These are phyloP conservation scores for Geotrupes spiniger DNA, from an alignment of 2,888 invertebrate species.

Conservation along the genomic window DNA sequence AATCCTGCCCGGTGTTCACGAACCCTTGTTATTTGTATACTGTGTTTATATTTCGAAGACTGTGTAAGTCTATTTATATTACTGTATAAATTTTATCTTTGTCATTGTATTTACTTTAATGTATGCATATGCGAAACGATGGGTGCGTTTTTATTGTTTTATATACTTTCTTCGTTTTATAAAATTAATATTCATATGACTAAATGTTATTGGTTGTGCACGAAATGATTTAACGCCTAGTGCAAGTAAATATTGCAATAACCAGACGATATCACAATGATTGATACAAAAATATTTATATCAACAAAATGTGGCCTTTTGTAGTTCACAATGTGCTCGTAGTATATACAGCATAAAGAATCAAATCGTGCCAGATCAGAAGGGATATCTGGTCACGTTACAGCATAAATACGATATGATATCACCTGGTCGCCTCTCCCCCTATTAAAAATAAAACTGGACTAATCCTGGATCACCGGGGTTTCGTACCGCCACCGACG, in stretches of 20 bases:
- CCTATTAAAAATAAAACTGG: constrained; percentile 28
- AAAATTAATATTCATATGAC: too few relatives aligned
- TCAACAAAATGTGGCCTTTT: too few relatives aligned
- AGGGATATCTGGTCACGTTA: constrained; percentile 1
- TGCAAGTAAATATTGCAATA: too few relatives aligned
- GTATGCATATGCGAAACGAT: background rate
- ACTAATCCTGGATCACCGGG: constrained; percentile 35
- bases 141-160: constrained; percentile 9
- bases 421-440: constrained; percentile 33
- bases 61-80: constrained; percentile 13
- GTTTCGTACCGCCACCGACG: constrained; percentile 35
- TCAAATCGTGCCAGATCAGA: too few relatives aligned
- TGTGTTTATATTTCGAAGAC: constrained; percentile 18
- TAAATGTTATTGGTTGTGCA: too few relatives aligned
- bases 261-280: too few relatives aligned
- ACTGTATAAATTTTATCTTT: constrained; percentile 18
- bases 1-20: constrained; percentile 20
- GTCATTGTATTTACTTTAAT: too few relatives aligned
- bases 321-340: too few relatives aligned
- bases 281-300: too few relatives aligned
- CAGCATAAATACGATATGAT: constrained; percentile 20
- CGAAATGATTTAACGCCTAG: too few relatives aligned
- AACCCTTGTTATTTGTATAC: constrained; percentile 18
- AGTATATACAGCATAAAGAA: constrained; percentile 7
- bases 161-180: too few relatives aligned